Conservation (phyloP, 2,797 vertebrate species). For the Margarornis squamiger region DNA sequence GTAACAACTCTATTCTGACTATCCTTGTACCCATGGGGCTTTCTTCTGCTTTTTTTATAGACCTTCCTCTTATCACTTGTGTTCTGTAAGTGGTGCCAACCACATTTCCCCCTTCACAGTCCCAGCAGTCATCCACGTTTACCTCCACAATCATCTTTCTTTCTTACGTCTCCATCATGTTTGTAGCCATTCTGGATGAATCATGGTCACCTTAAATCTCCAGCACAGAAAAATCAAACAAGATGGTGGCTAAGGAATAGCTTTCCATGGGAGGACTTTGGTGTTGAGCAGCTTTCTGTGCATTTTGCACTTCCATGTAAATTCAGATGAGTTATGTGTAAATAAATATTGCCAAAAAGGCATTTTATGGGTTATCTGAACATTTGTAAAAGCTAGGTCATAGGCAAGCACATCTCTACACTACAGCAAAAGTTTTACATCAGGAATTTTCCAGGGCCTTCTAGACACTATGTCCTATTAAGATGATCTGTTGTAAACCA, state of each 20-base stretch:
- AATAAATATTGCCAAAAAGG: background rate
- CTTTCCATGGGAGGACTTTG: background rate
- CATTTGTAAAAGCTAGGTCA: slow-evolving; percentile 1
- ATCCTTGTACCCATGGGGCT: rapidly evolving
- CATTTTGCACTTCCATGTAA: background rate
- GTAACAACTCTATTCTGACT: background rate
- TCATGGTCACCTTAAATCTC: background rate
- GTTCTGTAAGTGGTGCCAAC: background rate
- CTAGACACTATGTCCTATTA: slow-evolving; percentile 27
- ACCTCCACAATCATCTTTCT: background rate
- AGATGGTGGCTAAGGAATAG: background rate
- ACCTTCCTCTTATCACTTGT: background rate
- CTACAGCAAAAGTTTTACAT: background rate
- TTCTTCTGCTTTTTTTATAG: background rate
- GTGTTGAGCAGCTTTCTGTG: background rate
- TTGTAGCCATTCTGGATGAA: background rate
- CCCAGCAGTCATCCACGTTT: background rate
- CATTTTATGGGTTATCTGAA: background rate
- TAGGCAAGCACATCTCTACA: background rate
- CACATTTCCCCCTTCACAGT: background rate
- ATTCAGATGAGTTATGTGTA: background rate
- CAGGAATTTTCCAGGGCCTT: slow-evolving; percentile 25
- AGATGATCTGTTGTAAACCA: slow-evolving; percentile 49
- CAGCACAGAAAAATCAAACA: background rate
- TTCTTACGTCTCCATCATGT: rapidly evolving